Percentiles rank a stretch among this genome's conserved stretches.
Conservation (phyloP, 2,113 vertebrate species). For the Egretta garzetta region DNA sequence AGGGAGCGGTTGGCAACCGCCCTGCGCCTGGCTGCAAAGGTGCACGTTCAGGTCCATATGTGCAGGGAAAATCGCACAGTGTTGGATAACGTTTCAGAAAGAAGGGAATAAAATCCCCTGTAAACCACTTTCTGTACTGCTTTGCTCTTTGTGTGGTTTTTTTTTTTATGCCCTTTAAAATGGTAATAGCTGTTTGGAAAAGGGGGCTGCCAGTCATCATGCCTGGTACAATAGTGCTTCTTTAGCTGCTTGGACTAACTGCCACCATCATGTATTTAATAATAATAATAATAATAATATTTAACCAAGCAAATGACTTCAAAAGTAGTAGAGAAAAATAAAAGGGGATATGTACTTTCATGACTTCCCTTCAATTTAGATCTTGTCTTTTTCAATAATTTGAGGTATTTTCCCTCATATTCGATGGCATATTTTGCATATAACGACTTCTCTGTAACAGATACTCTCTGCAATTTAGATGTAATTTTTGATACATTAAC, state of each 20-base stretch:
- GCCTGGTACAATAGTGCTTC: neutral
- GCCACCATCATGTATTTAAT: neutral
- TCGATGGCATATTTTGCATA: neutral
- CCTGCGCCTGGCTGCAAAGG: neutral
- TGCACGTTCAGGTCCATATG: rapidly evolving
- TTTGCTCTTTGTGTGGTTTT: neutral
- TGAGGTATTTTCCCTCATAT: neutral
- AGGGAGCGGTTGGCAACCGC: rapidly evolving
- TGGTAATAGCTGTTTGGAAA: neutral
- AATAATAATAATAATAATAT: neutral
- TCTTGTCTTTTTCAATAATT: constrained; percentile 17
- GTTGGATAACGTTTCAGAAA: neutral
- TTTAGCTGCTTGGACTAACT: neutral
- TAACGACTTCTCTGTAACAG: constrained; percentile 6
- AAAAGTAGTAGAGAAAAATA: neutral
- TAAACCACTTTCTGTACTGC: neutral
- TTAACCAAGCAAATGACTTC: constrained; percentile 15
- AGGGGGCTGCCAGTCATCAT: neutral
- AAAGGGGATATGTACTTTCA: neutral
- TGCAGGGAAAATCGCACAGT: rapidly evolving
- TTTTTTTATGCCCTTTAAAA: neutral
- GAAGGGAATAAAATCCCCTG: neutral
- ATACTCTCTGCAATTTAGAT: neutral
- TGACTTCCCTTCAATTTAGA: neutral
- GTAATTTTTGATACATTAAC: constrained; percentile 5